Evolutionary conservation across 2,888 invertebrate species (phyloP).

Genomic region (Clivina fossor): DNA sequence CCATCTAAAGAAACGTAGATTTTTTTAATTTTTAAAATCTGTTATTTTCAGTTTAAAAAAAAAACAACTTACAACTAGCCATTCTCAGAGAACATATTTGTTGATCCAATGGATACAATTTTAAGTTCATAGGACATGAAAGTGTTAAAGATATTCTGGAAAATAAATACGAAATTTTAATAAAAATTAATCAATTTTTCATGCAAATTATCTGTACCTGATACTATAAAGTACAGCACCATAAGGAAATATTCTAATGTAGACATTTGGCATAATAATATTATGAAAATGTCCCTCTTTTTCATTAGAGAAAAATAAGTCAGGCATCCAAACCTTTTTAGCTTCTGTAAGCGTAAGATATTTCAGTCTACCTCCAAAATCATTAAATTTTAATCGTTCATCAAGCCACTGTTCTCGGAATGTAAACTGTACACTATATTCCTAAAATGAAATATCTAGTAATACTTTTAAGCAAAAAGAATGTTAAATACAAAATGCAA

Average conservation of each 20-base stretch:
- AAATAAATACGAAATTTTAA: slow-evolving; percentile 23
- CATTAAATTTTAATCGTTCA: slow-evolving; percentile 79
- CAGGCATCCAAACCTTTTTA: slow-evolving; percentile 92
- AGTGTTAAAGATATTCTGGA: slow-evolving; percentile 83
- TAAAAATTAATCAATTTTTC: background rate
- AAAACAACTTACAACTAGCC: slow-evolving; percentile 94
- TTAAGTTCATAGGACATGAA: slow-evolving; percentile 91
- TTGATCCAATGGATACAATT: slow-evolving; percentile 87
- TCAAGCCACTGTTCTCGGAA: slow-evolving; percentile 93
- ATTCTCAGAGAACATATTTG: slow-evolving; percentile 87
- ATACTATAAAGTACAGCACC: slow-evolving; percentile 91
- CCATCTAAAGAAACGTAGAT: slow-evolving; percentile 69
- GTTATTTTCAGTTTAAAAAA: no score
- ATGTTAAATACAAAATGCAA: slow-evolving; percentile 2
- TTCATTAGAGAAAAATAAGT: slow-evolving; percentile 92
- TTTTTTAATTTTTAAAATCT: background rate
- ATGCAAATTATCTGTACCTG: slow-evolving; percentile 57
- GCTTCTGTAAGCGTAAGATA: slow-evolving; percentile 86
- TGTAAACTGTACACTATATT: slow-evolving; percentile 91
- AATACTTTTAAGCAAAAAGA: background rate
- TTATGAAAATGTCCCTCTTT: slow-evolving; percentile 92
- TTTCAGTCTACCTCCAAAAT: slow-evolving; percentile 76
- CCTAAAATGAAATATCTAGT: slow-evolving; percentile 62
- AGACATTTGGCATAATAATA: slow-evolving; percentile 91
- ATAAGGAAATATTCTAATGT: slow-evolving; percentile 87